Evolutionary conservation across 2,113 vertebrate genomes (phyloP).

Genomic region (Gopherus evgoodei): DNA sequence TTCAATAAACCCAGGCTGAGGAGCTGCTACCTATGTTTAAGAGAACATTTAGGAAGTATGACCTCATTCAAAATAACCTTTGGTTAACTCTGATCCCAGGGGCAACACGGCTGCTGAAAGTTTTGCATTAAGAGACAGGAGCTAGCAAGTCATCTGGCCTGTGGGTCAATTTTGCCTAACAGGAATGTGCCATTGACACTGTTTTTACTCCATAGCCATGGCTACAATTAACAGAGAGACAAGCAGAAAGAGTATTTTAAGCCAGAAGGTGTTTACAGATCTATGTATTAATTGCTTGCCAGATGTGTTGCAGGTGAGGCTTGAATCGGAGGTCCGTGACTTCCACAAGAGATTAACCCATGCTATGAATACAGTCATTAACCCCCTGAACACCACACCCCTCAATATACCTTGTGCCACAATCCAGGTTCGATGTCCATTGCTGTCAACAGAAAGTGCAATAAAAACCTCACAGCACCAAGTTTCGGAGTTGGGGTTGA

Average conservation of each 20-base stretch:
- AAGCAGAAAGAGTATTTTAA: rapidly evolving
- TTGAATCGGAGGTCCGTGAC: rapidly evolving
- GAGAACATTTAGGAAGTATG: rapidly evolving
- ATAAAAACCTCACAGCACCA: not conserved
- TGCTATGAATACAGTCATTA: rapidly evolving
- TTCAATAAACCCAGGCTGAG: rapidly evolving
- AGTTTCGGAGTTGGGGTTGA: not conserved
- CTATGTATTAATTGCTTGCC: rapidly evolving
- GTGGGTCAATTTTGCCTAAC: not conserved
- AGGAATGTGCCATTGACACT: rapidly evolving
- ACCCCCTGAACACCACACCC: rapidly evolving
- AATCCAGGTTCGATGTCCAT: rapidly evolving
- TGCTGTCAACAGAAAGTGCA: not conserved
- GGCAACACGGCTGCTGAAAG: rapidly evolving
- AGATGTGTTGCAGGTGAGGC: rapidly evolving
- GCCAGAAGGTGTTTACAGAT: rapidly evolving
- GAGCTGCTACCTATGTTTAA: rapidly evolving
- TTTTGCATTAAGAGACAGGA: not conserved
- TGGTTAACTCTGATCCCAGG: not conserved
- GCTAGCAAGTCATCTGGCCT: rapidly evolving
- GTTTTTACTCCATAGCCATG: rapidly evolving
- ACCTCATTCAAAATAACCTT: not conserved
- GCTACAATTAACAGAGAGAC: not conserved
- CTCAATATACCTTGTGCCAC: rapidly evolving
- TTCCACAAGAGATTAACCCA: rapidly evolving